These are phyloP conservation scores for Chrysopilus asiliformis DNA, from an alignment of 2,888 invertebrate species.

Conservation along the genomic window DNA sequence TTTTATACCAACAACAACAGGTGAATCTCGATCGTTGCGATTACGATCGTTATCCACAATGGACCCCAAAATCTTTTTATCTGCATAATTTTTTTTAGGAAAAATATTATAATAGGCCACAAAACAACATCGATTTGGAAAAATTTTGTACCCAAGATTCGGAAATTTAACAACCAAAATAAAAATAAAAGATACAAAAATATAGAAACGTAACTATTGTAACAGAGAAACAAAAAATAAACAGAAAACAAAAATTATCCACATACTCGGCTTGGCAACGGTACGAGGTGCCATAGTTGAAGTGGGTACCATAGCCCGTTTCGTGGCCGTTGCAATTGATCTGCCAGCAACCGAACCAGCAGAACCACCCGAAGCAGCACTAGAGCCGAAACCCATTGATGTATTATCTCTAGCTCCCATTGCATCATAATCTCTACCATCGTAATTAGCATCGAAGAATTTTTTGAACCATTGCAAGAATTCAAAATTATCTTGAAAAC, in stretches of 20 bases:
- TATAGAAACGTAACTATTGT: neutral
- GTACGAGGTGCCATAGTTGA: conserved; percentile 27
- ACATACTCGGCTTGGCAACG: conserved; percentile 18
- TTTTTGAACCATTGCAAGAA: conserved; percentile 99
- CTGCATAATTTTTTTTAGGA: conserved; percentile 9
- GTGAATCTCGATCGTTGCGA: no score
- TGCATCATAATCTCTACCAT: conserved; percentile 88
- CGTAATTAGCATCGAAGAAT: conserved; percentile 98
- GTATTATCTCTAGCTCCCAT: conserved; percentile 74
- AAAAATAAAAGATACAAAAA: conserved; percentile 5
- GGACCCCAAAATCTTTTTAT: no score
- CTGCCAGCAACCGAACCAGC: neutral
- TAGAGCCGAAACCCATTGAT: conserved; percentile 61
- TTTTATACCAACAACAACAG: no score
- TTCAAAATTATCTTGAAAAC: conserved; percentile 99
- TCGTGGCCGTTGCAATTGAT: conserved; percentile 7
- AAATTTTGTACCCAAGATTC: neutral
- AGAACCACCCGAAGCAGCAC: conserved; percentile 17
- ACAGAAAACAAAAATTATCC: conserved; percentile 6
- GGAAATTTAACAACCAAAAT: conserved; percentile 1
- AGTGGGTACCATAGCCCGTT: conserved; percentile 11
- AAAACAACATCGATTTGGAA: neutral
- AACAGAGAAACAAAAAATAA: no score
- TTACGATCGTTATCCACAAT: no score
- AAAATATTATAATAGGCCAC: neutral